Conservation (phyloP, 2,888 invertebrate species). For the Drosophila flavopinicola region DNA sequence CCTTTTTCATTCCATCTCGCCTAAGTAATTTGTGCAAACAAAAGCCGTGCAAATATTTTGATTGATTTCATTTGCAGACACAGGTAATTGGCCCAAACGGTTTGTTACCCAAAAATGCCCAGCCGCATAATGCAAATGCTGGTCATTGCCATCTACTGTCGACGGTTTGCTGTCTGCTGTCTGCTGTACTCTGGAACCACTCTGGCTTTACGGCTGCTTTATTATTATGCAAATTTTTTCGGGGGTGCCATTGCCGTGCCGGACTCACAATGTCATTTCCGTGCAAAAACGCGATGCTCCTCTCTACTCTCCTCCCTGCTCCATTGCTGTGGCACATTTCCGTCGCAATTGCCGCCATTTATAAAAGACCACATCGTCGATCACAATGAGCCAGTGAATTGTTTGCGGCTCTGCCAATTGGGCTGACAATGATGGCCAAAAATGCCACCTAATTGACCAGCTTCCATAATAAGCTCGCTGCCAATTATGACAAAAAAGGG, state of each 20-base stretch:
- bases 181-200: neutral
- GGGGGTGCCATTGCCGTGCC: slow-evolving; percentile 31
- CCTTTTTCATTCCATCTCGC: neutral
- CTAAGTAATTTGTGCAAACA: slow-evolving; percentile 20
- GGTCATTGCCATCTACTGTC: slow-evolving; percentile 38
- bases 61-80: slow-evolving; percentile 61
- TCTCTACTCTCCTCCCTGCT: too few species aligned
- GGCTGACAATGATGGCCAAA: slow-evolving; percentile 36
- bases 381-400: slow-evolving; percentile 61
- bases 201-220: slow-evolving; percentile 40
- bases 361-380: slow-evolving; percentile 57
- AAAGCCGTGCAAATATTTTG: slow-evolving; percentile 41
- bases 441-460: slow-evolving; percentile 55
- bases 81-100: slow-evolving; percentile 69
- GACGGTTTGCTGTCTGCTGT: too few species aligned
- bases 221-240: slow-evolving; percentile 76
- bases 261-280: slow-evolving; percentile 79
- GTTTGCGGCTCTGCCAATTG: slow-evolving; percentile 52
- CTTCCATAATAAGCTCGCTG: slow-evolving; percentile 38
- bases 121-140: slow-evolving; percentile 62
- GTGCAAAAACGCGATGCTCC: slow-evolving; percentile 59
- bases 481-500: slow-evolving; percentile 15
- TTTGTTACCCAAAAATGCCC: slow-evolving; percentile 42
- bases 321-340: slow-evolving; percentile 59
- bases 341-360: slow-evolving; percentile 76